Evolutionary conservation across 2,888 invertebrate species (phyloP), one percentile per base, ranked within the genome.

Genomic region (Leptinotarsa juncta): DNA sequence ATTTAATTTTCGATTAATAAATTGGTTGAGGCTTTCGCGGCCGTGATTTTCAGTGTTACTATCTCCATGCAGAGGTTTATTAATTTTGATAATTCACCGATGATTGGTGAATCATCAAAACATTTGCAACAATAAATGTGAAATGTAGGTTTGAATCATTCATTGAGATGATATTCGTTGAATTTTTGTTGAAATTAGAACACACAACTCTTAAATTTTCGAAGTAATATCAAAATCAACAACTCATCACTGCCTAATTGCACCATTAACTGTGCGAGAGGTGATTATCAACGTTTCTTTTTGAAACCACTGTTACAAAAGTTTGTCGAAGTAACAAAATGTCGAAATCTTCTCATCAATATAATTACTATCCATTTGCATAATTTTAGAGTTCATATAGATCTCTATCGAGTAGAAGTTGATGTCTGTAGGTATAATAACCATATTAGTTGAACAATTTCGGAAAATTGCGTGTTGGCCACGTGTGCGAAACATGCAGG

Each of bases 321-420:
- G n/a, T 62, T 62, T 62, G 42, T n/a, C 26, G 32, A 32, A 14
- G 42, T 32, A 62, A 62, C 42, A 66, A 70, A 69, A 75, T 72
- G 50, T 60, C 20, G 50, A 51, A 67, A 62, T 69, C 18, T 16
- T 65, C 60, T 51, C 65, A 71, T 74, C 57, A n/a, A 32, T 42
- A 62, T 62, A 71, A 71, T 71, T 65, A 74, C 62, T 55, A 50
- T 68, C 60, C 70, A 50, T 78, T 78, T 78, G 74, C 78, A 78
- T 78, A 78, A 78, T 78, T 74, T 73, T 71, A 73, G 76, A 76
- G 76, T 75, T 73, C 76, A 78, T 76, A 78, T 72, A 74, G 78
- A 76, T 76, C 76, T 65, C 55, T 74, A 75, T 77, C 73, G 71
- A 70, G 49, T 71, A 48, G n/a, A 53, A 74, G 67, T 73, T 70